Percentiles rank a stretch among this genome's conserved stretches.
Evolutionary conservation across 2,888 invertebrate genomes (phyloP).

Genomic region (Pilophorus perplexus): DNA sequence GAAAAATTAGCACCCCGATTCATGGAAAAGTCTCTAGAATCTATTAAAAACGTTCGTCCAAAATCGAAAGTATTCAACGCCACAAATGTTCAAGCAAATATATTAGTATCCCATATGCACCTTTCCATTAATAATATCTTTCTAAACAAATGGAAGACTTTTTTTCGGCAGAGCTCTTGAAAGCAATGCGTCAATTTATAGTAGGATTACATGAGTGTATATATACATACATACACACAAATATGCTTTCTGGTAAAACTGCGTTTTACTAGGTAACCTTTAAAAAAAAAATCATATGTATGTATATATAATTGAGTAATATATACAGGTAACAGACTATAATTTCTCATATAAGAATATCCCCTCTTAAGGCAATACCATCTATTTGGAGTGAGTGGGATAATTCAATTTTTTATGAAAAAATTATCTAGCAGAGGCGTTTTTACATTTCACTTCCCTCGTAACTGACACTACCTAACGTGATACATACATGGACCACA

Average conservation of each 20-base stretch:
- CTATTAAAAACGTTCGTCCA: not conserved
- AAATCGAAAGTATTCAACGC: conserved; percentile 4
- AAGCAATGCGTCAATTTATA: conserved; percentile 23
- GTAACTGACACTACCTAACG: too few species aligned
- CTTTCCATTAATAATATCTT: conserved; percentile 34
- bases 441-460: conserved; percentile 2
- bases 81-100: conserved; percentile 19
- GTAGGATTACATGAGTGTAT: conserved; percentile 32
- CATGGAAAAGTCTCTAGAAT: not conserved
- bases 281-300: conserved; percentile 30
- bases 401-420: conserved; percentile 32
- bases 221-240: conserved; percentile 35
- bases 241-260: conserved; percentile 9
- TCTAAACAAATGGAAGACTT: conserved; percentile 46
- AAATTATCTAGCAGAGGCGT: conserved; percentile 27
- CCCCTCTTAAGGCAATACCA: conserved; percentile 46
- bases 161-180: conserved; percentile 39
- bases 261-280: conserved; percentile 19
- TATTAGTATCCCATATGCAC: conserved; percentile 21
- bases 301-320: conserved; percentile 41
- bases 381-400: conserved; percentile 45
- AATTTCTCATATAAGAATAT: conserved; percentile 45
- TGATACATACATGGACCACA: too few species aligned
- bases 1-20: conserved; percentile 22
- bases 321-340: conserved; percentile 44